Conservation (phyloP, 2,113 vertebrate genomes). For the Origma solitaria region DNA sequence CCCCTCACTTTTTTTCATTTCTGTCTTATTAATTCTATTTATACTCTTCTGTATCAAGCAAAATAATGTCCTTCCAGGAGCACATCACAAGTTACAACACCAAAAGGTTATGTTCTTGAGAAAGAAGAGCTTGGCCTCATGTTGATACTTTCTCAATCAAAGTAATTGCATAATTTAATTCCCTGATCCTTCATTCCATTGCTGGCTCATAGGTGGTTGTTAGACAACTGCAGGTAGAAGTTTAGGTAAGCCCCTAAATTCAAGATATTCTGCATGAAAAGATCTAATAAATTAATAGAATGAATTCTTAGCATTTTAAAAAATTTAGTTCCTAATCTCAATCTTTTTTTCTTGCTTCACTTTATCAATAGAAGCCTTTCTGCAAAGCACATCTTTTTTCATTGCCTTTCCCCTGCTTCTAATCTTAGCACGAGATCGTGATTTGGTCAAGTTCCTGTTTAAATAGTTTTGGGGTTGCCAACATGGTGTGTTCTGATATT, state of each 20-base stretch:
- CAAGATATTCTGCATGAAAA: background rate
- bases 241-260: background rate
- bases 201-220: background rate
- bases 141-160: background rate
- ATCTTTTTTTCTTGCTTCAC: background rate
- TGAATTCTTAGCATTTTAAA: background rate
- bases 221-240: constrained; percentile 2
- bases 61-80: constrained; percentile 8
- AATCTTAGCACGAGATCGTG: constrained; percentile 14
- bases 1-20: background rate
- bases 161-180: background rate
- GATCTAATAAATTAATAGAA: background rate
- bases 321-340: background rate
- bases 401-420: background rate
- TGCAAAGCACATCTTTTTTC: constrained; percentile 10
- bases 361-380: background rate
- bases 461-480: constrained; percentile 57
- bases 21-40: constrained; percentile 36
- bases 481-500: constrained; percentile 36
- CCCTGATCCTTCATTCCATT: background rate
- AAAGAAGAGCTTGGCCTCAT: constrained; percentile 11
- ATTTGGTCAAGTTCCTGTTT: constrained; percentile 48
- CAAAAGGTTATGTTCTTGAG: background rate
- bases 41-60: background rate
- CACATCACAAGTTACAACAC: background rate